Conservation (phyloP, 2,113 vertebrate species). For the Turnix velox region DNA sequence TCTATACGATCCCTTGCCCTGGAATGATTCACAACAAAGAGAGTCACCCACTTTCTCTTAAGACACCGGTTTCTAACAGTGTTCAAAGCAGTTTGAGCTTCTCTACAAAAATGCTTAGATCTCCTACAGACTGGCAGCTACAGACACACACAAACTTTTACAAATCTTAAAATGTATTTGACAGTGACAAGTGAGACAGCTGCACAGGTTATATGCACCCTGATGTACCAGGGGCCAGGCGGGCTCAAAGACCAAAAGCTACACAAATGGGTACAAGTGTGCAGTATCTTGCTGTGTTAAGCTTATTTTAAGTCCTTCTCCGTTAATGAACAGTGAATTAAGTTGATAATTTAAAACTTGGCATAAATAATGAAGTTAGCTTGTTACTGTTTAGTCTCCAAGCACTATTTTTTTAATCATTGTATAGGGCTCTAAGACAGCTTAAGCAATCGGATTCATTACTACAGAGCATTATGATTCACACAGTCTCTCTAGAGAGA, state of each 20-base stretch:
- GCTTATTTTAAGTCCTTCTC: background rate
- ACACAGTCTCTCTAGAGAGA: background rate
- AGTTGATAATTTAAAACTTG: background rate
- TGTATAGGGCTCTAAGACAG: background rate
- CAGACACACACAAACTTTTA: background rate
- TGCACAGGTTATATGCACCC: background rate
- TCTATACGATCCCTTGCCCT: no score
- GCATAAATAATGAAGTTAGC: background rate
- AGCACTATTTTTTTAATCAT: background rate
- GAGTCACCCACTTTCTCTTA: background rate
- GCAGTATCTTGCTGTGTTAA: background rate
- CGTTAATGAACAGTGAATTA: background rate
- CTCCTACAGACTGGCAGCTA: background rate
- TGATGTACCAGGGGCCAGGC: background rate
- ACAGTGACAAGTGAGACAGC: background rate
- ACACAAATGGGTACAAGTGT: rapidly evolving
- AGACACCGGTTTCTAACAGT: background rate
- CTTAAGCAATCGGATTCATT: background rate
- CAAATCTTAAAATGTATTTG: background rate
- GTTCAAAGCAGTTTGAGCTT: background rate
- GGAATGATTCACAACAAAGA: background rate
- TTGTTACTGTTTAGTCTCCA: background rate
- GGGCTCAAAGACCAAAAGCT: background rate
- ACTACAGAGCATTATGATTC: background rate
- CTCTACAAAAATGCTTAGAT: background rate